Percentiles rank a stretch among this genome's conserved stretches.
These are phyloP conservation scores for Eretmocerus hayati DNA, from an alignment of 2,888 invertebrate genomes.

Conservation along the genomic window DNA sequence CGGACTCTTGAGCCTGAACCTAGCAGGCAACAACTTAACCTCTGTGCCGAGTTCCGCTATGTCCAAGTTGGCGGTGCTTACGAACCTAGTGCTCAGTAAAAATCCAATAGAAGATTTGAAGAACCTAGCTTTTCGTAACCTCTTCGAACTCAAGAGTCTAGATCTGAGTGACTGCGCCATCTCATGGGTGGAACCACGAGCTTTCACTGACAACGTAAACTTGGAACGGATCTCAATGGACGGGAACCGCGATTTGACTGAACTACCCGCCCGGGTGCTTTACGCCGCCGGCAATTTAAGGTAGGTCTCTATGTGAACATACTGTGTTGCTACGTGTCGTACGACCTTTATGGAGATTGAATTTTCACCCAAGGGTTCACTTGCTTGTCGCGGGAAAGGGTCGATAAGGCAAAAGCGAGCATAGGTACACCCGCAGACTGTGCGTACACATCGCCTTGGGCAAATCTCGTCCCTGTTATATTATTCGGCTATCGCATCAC, in stretches of 20 bases:
- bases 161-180: constrained; percentile 54
- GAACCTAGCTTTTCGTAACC: constrained; percentile 73
- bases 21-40: constrained; percentile 77
- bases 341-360: constrained; percentile 19
- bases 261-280: constrained; percentile 74
- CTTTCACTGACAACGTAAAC: constrained; percentile 79
- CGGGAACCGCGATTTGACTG: constrained; percentile 65
- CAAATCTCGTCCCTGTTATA: no score
- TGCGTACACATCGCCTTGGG: no score
- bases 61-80: constrained; percentile 68
- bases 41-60: constrained; percentile 69
- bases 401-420: constrained; percentile 3
- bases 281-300: constrained; percentile 75
- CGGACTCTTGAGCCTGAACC: constrained; percentile 64
- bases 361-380: constrained; percentile 14
- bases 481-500: no score
- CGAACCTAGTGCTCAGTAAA: constrained; percentile 68
- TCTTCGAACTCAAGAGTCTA: constrained; percentile 71
- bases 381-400: no score
- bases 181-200: constrained; percentile 64
- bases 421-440: neutral
- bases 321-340: no score
- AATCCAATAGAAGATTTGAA: constrained; percentile 69
- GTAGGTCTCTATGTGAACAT: no score
- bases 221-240: constrained; percentile 72